phyloP scores from a whole-genome alignment of 2,888 invertebrate species.

The Sarcophaga subvicina region DNA sequence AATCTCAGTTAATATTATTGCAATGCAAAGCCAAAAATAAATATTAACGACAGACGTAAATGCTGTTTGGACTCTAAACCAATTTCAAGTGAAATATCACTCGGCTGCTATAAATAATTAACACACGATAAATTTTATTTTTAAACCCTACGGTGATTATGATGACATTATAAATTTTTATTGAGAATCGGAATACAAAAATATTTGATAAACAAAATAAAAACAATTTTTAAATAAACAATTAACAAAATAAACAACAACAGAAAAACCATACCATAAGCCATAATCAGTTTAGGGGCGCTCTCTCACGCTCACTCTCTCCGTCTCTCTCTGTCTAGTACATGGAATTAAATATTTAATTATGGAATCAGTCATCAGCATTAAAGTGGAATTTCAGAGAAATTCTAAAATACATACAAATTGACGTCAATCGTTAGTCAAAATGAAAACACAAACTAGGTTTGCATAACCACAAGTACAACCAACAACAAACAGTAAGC shows the following conservation, averaged over 20 bases:
- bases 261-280: slow-evolving; percentile 13
- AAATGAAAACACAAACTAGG: not conserved
- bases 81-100: not conserved
- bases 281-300: not conserved
- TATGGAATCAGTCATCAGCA: slow-evolving; percentile 33
- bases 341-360: not conserved
- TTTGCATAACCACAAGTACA: slow-evolving; percentile 31
- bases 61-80: not conserved
- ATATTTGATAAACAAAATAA: not conserved
- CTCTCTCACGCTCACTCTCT: not conserved
- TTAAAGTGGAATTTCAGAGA: slow-evolving; percentile 55
- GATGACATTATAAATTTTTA: slow-evolving; percentile 25
- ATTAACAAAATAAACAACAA: not conserved
- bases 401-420: slow-evolving; percentile 52
- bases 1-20: no score
- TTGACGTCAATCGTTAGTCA: slow-evolving; percentile 57
- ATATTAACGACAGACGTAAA: no score
- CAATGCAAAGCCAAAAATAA: no score
- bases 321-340: not conserved
- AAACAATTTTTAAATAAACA: not conserved
- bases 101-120: not conserved
- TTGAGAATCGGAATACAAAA: not conserved
- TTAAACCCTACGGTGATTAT: slow-evolving; percentile 12
- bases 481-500: not conserved
- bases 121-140: slow-evolving; percentile 40